Conservation (phyloP, 2,888 invertebrate genomes). For the Aelia acuminata region DNA sequence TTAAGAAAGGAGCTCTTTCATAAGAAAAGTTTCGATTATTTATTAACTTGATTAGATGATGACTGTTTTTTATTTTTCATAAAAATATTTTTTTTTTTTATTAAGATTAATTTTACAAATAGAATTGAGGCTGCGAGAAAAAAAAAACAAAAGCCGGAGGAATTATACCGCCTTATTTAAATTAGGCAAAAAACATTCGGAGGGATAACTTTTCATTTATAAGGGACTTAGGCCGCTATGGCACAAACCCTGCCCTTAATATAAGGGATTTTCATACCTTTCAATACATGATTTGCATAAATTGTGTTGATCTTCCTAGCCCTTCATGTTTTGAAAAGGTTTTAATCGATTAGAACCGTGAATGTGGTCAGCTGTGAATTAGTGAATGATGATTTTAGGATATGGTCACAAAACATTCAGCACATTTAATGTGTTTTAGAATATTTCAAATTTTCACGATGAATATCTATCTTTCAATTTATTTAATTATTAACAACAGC, state of each 20-base stretch:
- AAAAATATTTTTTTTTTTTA: too few relatives aligned
- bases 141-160: not conserved
- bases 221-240: not conserved
- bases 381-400: too few relatives aligned
- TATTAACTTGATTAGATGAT: too few relatives aligned
- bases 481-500: too few relatives aligned
- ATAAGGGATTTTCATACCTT: constrained; percentile 26
- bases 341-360: not conserved
- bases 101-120: not conserved
- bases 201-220: constrained; percentile 10
- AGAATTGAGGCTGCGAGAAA: not conserved
- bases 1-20: too few relatives aligned
- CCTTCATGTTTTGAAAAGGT: not conserved
- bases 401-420: not conserved
- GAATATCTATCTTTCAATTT: too few relatives aligned
- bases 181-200: not conserved
- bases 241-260: not conserved
- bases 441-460: too few relatives aligned
- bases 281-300: not conserved
- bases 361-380: not conserved
- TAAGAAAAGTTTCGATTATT: too few relatives aligned
- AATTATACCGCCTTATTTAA: not conserved
- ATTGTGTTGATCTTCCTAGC: not conserved
- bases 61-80: too few relatives aligned
- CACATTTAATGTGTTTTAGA: not conserved